Conservation (phyloP, 2,888 invertebrate genomes). For the Melieria picta region DNA sequence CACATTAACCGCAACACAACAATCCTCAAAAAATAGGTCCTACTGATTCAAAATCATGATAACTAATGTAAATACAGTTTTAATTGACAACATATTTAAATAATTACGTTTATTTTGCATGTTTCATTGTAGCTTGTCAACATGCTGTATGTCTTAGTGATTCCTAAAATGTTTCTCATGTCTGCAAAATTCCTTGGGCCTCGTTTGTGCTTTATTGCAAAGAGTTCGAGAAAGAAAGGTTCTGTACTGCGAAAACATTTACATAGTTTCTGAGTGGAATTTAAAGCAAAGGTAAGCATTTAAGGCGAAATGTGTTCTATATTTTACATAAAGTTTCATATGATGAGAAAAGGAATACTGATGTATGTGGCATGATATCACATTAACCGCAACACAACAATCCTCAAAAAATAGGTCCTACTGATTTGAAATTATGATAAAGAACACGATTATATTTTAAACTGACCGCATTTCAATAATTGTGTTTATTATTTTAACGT, state of each 20-base stretch:
- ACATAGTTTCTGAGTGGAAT: too few relatives aligned
- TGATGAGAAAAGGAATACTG: conserved; percentile 47
- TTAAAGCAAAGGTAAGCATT: too few relatives aligned
- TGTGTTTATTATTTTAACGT: neutral
- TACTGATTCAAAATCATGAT: conserved; percentile 44
- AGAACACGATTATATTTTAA: neutral
- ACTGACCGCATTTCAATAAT: neutral
- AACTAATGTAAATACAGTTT: neutral
- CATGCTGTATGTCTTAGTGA: too few relatives aligned
- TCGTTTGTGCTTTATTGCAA: too few relatives aligned
- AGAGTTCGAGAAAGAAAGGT: too few relatives aligned
- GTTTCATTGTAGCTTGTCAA: too few relatives aligned
- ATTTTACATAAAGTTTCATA: neutral
- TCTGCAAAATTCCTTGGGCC: too few relatives aligned
- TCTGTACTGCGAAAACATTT: too few relatives aligned
- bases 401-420: conserved; percentile 56
- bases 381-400: conserved; percentile 51
- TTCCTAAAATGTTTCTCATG: too few relatives aligned
- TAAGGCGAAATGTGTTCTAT: too few relatives aligned
- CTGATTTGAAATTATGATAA: conserved; percentile 41
- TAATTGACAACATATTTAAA: neutral
- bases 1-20: conserved; percentile 58
- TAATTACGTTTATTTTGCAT: neutral
- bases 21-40: conserved; percentile 56
- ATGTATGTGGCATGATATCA: conserved; percentile 49